phyloP scores from a whole-genome alignment of 2,113 vertebrate genomes.

The Morone chrysops region DNA sequence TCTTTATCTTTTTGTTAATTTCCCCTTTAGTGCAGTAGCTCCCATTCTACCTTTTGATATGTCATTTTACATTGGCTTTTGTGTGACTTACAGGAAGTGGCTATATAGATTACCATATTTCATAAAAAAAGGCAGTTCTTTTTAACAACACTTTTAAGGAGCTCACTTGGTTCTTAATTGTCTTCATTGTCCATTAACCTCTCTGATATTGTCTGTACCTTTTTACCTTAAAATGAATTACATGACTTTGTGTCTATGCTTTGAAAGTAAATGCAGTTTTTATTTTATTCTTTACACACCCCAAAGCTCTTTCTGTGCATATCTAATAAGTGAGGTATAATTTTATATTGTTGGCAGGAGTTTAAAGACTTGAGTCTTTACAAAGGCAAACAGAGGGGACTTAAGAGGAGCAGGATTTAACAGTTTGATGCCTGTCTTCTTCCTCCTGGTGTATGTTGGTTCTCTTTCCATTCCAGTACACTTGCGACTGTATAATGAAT shows the following conservation, averaged over 20 bases:
- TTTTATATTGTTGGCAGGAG: conserved; percentile 56
- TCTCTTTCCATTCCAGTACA: conserved; percentile 82
- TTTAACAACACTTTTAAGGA: conserved; percentile 35
- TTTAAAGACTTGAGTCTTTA: conserved; percentile 55
- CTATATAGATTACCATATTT: conserved; percentile 64
- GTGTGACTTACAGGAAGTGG: conserved; percentile 61
- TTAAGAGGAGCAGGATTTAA: conserved; percentile 76
- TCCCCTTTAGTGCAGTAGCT: conserved; percentile 65
- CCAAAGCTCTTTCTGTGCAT: conserved; percentile 38
- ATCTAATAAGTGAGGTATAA: conserved; percentile 40
- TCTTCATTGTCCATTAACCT: conserved; percentile 59
- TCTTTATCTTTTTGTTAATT: conserved; percentile 85
- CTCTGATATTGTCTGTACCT: conserved; percentile 42
- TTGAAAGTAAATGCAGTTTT: conserved; percentile 23
- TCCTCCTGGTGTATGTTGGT: conserved; percentile 78
- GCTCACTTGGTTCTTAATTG: conserved; percentile 40
- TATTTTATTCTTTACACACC: conserved; percentile 37
- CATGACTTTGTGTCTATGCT: conserved; percentile 16
- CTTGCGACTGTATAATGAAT: conserved; percentile 86
- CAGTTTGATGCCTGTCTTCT: conserved; percentile 79
- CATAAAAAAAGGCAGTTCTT: conserved; percentile 42
- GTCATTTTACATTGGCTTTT: conserved; percentile 60
- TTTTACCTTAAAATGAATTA: conserved; percentile 42
- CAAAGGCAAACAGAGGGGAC: conserved; percentile 58
- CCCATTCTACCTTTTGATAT: conserved; percentile 58